Evolutionary conservation across 2,113 vertebrate genomes (phyloP).

Genomic region (Falcunculus frontatus): DNA sequence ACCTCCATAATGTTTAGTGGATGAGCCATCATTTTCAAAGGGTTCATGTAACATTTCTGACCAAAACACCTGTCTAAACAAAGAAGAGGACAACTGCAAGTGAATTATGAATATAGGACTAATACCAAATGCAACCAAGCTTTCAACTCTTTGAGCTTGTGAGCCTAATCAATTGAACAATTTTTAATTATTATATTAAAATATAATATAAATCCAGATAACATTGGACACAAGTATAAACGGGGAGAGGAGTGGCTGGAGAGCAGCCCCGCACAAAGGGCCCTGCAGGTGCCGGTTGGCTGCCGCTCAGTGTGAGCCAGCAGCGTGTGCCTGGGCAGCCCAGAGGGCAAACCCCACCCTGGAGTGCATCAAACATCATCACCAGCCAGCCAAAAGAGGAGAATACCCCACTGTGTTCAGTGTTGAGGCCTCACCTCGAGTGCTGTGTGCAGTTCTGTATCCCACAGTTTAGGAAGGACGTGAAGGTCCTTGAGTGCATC

Average conservation of each 20-base stretch:
- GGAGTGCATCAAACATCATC: background rate
- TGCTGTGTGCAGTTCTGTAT: too few species aligned
- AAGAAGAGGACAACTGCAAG: background rate
- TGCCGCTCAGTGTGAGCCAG: background rate
- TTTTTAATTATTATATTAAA: background rate
- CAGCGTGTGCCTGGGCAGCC: rapidly evolving
- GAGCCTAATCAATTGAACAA: background rate
- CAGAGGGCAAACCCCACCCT: background rate
- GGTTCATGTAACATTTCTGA: background rate
- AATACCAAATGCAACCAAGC: background rate
- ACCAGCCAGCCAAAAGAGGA: rapidly evolving
- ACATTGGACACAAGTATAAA: background rate
- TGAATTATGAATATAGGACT: background rate
- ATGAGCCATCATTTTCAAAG: background rate
- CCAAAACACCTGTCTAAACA: background rate
- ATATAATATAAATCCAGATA: background rate
- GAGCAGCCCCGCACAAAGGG: background rate
- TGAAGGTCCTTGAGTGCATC: background rate
- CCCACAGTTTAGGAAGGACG: background rate
- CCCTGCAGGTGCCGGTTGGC: background rate
- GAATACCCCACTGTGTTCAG: rapidly evolving
- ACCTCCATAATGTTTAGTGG: background rate
- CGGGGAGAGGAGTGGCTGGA: background rate
- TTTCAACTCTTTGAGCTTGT: background rate
- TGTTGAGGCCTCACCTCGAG: rapidly evolving